A percentile compares a stretch with the other conserved stretches of the same genome.
Evolutionary conservation across 2,797 vertebrate species (phyloP).

Genomic region (Sciurus vulgaris): DNA sequence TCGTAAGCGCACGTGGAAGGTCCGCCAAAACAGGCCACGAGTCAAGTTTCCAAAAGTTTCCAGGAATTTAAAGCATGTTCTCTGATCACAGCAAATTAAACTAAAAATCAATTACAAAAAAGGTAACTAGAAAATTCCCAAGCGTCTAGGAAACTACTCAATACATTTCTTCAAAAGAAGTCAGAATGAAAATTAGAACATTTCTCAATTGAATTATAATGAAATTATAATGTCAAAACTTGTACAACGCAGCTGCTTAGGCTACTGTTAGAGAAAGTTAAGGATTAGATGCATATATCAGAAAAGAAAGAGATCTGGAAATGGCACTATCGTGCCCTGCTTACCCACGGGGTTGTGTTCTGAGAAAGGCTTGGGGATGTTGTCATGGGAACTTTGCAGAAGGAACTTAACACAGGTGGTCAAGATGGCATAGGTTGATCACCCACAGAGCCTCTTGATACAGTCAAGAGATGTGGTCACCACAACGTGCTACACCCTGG

Average conservation of each 20-base stretch:
- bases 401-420: neutral
- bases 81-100: slow-evolving; percentile 52
- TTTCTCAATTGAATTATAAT: slow-evolving; percentile 17
- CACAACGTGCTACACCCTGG: too few relatives aligned
- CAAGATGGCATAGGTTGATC: neutral
- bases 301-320: neutral
- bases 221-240: slow-evolving; percentile 20
- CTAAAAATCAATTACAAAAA: slow-evolving; percentile 10
- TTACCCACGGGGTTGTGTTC: neutral
- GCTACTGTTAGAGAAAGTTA: neutral
- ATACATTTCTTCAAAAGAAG: slow-evolving; percentile 19
- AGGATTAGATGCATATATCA: neutral
- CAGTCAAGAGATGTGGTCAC: neutral
- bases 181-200: slow-evolving; percentile 37
- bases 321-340: neutral
- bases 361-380: neutral
- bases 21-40: slow-evolving; percentile 10
- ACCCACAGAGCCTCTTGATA: neutral
- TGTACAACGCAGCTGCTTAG: neutral
- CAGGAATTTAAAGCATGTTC: neutral
- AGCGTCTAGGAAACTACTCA: slow-evolving; percentile 44
- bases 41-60: neutral
- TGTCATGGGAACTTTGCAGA: neutral
- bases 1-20: neutral
- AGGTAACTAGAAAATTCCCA: slow-evolving; percentile 13